phyloP scores from a whole-genome alignment of 2,113 vertebrate species.

The Dolichallabes microphthalmus region DNA sequence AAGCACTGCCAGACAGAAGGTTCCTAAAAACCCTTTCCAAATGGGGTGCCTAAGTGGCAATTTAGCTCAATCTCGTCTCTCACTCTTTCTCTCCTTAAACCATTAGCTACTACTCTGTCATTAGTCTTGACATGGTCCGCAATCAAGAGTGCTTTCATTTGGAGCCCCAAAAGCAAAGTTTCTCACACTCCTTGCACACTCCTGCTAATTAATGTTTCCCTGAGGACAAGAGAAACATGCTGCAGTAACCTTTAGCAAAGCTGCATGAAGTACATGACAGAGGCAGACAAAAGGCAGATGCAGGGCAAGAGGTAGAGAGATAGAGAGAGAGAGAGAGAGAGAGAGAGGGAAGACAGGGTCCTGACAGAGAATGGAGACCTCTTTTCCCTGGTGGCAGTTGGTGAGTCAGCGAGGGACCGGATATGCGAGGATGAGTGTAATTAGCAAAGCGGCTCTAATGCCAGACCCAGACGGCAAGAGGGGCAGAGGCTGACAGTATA shows the following conservation, averaged over 20 bases:
- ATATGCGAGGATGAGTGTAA: slow-evolving; percentile 46
- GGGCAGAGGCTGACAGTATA: slow-evolving; percentile 39
- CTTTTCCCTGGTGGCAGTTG: slow-evolving; percentile 50
- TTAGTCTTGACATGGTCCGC: slow-evolving; percentile 23
- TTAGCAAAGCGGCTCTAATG: slow-evolving; percentile 48
- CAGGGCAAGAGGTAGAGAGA: neutral
- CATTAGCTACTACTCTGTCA: slow-evolving; percentile 33
- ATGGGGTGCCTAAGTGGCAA: slow-evolving; percentile 23
- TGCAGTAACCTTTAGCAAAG: slow-evolving; percentile 43
- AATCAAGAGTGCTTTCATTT: slow-evolving; percentile 45
- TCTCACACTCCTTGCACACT: slow-evolving; percentile 29
- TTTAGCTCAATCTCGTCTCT: slow-evolving; percentile 35
- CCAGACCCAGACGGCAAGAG: slow-evolving; percentile 39
- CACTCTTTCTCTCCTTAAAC: slow-evolving; percentile 35
- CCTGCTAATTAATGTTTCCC: slow-evolving; percentile 49
- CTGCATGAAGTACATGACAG: slow-evolving; percentile 24
- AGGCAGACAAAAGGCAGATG: slow-evolving; percentile 8
- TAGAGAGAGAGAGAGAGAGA: slow-evolving; percentile 11
- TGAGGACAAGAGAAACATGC: slow-evolving; percentile 38
- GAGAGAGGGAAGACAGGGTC: slow-evolving; percentile 8
- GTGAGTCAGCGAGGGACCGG: slow-evolving; percentile 48
- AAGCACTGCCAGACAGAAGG: slow-evolving; percentile 29
- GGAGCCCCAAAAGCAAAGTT: slow-evolving; percentile 28
- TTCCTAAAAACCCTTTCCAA: neutral
- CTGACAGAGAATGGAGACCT: slow-evolving; percentile 40